Evolutionary conservation across 2,888 invertebrate species (phyloP).

Genomic region (Axea sp.): DNA sequence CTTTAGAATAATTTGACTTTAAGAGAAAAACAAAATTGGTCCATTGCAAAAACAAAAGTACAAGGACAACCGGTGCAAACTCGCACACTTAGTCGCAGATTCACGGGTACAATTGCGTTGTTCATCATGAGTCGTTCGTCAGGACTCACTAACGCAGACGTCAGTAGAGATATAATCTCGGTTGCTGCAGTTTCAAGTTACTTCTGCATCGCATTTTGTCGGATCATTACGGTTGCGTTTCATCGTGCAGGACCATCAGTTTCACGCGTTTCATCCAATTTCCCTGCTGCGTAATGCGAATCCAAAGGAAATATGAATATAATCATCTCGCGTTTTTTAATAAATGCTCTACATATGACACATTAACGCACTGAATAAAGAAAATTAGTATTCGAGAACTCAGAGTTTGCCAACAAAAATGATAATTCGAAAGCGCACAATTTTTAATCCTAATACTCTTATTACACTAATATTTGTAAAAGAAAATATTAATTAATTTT

Average conservation of each 20-base stretch:
- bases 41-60: conserved; percentile 35
- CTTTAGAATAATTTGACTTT: conserved; percentile 9
- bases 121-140: conserved; percentile 56
- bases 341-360: no score
- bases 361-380: no score
- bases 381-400: no score
- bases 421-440: no score
- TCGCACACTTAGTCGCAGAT: conserved; percentile 30
- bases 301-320: conserved; percentile 4
- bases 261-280: conserved; percentile 59
- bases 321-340: no score
- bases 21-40: conserved; percentile 32
- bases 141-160: conserved; percentile 74
- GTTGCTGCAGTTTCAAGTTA: conserved; percentile 71
- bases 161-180: conserved; percentile 74
- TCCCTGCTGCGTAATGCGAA: conserved; percentile 3
- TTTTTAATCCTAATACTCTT: no score
- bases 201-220: conserved; percentile 68
- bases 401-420: no score
- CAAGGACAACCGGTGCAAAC: conserved; percentile 54
- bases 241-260: conserved; percentile 66
- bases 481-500: no score
- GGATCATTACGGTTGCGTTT: conserved; percentile 69
- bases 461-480: no score
- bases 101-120: conserved; percentile 45